Evolutionary conservation across 2,797 vertebrate genomes (phyloP).

Genomic region (Tachyglossus aculeatus): DNA sequence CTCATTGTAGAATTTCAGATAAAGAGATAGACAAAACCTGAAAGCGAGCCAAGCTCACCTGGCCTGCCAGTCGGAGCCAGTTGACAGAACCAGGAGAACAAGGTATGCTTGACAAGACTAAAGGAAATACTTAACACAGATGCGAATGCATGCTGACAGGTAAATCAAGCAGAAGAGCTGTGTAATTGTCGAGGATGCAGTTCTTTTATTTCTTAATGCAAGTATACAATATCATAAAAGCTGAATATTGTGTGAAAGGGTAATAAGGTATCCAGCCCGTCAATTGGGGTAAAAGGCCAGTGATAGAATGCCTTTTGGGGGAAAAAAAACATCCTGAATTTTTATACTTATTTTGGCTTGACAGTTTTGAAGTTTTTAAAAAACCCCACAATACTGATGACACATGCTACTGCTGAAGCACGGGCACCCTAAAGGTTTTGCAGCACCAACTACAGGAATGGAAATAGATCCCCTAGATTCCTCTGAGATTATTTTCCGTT

Average conservation of each 20-base stretch:
- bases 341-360: too few relatives aligned
- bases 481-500: too few relatives aligned
- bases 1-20: constrained; percentile 64
- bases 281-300: constrained; percentile 51
- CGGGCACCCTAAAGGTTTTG: too few relatives aligned
- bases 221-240: constrained; percentile 60
- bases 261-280: constrained; percentile 51
- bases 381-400: too few relatives aligned
- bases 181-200: constrained; percentile 60
- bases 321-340: too few relatives aligned
- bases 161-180: constrained; percentile 63
- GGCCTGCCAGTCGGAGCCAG: constrained; percentile 49
- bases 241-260: constrained; percentile 50
- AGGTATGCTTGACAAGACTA: constrained; percentile 41
- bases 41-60: constrained; percentile 68
- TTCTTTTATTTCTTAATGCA: constrained; percentile 62
- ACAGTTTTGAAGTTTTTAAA: too few relatives aligned
- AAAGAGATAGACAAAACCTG: constrained; percentile 62
- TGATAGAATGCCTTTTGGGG: constrained; percentile 1
- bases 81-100: constrained; percentile 53
- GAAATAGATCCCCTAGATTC: too few relatives aligned
- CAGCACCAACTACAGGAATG: too few relatives aligned
- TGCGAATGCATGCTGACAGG: constrained; percentile 64
- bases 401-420: too few relatives aligned
- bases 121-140: constrained; percentile 58